Evolutionary conservation across 2,888 invertebrate genomes (phyloP).

Genomic region (Ectropis crepuscularia): DNA sequence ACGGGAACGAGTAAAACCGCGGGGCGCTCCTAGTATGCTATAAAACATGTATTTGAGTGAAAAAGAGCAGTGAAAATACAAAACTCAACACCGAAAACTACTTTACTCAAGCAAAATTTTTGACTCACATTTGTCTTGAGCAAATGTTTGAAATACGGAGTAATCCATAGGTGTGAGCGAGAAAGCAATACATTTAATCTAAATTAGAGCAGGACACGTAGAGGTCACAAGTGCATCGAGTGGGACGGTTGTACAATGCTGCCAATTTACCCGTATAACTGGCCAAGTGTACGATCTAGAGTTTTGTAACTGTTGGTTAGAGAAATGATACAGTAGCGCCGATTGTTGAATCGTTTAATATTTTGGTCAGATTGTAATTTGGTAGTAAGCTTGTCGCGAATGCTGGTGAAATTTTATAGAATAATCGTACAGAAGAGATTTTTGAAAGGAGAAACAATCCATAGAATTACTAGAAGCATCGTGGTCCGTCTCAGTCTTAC

Average conservation of each 20-base stretch:
- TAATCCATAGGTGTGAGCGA: constrained; percentile 25
- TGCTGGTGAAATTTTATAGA: constrained; percentile 62
- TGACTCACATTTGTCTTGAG: neutral
- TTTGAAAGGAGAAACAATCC: neutral
- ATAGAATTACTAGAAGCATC: no score
- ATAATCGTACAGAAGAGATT: constrained; percentile 32
- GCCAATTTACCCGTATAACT: neutral
- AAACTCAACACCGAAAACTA: no score
- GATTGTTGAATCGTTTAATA: neutral
- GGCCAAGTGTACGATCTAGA: neutral
- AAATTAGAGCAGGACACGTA: constrained; percentile 50
- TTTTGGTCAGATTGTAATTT: constrained; percentile 40
- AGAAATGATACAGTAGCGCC: neutral
- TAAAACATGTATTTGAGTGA: no score
- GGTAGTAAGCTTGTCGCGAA: constrained; percentile 47
- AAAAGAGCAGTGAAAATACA: no score
- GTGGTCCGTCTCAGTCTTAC: no score
- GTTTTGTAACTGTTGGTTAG: neutral
- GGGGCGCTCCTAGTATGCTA: no score
- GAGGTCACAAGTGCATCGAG: constrained; percentile 57
- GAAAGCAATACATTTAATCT: constrained; percentile 38
- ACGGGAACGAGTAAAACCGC: no score
- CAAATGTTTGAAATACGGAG: neutral
- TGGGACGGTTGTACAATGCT: constrained; percentile 34
- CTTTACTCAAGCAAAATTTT: no score